Conservation (phyloP, 2,797 vertebrate species). For the Sebastes alutus region DNA sequence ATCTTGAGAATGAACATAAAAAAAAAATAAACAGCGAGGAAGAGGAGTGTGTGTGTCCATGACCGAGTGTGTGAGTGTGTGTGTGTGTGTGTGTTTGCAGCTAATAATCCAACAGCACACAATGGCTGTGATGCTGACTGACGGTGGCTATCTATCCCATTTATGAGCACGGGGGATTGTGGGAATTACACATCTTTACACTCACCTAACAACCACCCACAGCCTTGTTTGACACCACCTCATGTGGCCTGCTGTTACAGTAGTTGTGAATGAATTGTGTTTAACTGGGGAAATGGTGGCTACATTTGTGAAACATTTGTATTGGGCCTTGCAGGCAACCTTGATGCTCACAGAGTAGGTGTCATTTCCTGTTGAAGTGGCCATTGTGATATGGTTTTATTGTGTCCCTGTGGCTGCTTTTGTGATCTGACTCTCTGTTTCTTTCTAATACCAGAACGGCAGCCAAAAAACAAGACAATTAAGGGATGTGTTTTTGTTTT, state of each 20-base stretch:
- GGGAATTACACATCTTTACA: slow-evolving; percentile 36
- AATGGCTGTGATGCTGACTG: slow-evolving; percentile 34
- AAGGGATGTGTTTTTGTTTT: not conserved
- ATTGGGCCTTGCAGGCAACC: slow-evolving; percentile 15
- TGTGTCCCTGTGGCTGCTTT: slow-evolving; percentile 1
- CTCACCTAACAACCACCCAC: slow-evolving; percentile 43
- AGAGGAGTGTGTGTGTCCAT: not conserved
- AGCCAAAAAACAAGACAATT: not conserved
- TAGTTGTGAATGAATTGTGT: slow-evolving; percentile 45
- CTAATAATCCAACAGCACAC: slow-evolving; percentile 36
- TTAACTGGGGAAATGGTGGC: slow-evolving; percentile 22
- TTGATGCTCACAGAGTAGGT: slow-evolving; percentile 26
- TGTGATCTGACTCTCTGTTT: not conserved
- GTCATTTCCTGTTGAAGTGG: slow-evolving; percentile 36
- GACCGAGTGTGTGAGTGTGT: not conserved
- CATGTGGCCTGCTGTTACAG: not conserved
- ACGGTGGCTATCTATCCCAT: slow-evolving; percentile 46
- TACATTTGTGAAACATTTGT: slow-evolving; percentile 23
- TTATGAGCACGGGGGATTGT: slow-evolving; percentile 31
- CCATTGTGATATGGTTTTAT: slow-evolving; percentile 32
- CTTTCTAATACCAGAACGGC: not conserved
- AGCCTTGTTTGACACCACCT: slow-evolving; percentile 50
- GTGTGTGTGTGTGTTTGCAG: slow-evolving; percentile 5
- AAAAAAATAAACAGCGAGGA: slow-evolving; percentile 2
- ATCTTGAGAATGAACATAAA: slow-evolving; percentile 13